Evolutionary conservation across 2,888 invertebrate species (phyloP).

Genomic region (Acronicta leporina): DNA sequence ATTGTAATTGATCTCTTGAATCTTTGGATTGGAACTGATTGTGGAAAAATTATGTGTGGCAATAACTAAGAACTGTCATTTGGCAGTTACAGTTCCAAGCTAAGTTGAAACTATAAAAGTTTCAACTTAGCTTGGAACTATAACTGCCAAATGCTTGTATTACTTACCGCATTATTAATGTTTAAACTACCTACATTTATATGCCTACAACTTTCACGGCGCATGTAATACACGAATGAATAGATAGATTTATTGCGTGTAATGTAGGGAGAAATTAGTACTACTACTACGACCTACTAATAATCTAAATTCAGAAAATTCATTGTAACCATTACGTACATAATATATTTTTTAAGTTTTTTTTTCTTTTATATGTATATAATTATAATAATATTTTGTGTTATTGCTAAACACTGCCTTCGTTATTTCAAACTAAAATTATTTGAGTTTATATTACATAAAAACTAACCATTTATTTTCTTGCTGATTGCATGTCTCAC

Average conservation of each 20-base stretch:
- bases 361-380: constrained; percentile 17
- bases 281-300: too few relatives aligned
- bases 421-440: constrained; percentile 11
- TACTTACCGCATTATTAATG: constrained; percentile 21
- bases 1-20: constrained; percentile 59
- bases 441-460: constrained; percentile 14
- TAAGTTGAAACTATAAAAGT: constrained; percentile 31
- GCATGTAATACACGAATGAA: constrained; percentile 44
- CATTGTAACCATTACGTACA: constrained; percentile 21
- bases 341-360: constrained; percentile 31
- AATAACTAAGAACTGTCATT: constrained; percentile 30
- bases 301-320: constrained; percentile 46
- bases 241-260: constrained; percentile 36
- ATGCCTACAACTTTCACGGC: constrained; percentile 11
- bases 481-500: constrained; percentile 11
- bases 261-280: constrained; percentile 58
- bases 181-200: too few relatives aligned
- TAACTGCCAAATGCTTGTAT: constrained; percentile 44
- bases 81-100: constrained; percentile 31
- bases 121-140: constrained; percentile 28
- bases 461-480: constrained; percentile 28
- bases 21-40: constrained; percentile 49
- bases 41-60: constrained; percentile 24
- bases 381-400: constrained; percentile 23
- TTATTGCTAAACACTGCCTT: constrained; percentile 44